These are phyloP conservation scores for Tapirus terrestris DNA, from an alignment of 2,113 vertebrate genomes.

Conservation along the genomic window DNA sequence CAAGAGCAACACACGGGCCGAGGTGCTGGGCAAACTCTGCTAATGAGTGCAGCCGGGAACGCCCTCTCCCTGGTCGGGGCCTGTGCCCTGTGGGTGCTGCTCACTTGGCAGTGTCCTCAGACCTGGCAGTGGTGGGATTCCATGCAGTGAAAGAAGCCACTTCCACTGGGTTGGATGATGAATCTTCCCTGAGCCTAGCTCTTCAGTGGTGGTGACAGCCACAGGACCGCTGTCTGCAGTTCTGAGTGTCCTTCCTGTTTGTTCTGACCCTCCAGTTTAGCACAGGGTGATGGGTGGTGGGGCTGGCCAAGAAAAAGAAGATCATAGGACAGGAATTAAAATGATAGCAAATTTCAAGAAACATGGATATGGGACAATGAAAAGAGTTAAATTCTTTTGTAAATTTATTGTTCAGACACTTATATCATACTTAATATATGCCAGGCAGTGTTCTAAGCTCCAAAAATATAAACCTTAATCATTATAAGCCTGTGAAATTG, in stretches of 20 bases:
- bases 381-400: not conserved
- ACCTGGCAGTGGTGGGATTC: not conserved
- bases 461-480: not conserved
- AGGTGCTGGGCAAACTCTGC: not conserved
- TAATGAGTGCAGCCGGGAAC: rapidly evolving
- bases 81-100: rapidly evolving
- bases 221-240: not conserved
- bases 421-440: not conserved
- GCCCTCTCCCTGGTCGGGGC: rapidly evolving
- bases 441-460: not conserved
- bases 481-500: not conserved
- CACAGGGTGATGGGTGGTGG: not conserved
- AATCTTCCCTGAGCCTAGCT: not conserved
- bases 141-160: not conserved
- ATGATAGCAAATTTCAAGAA: not conserved
- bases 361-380: not conserved
- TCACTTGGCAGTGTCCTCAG: not conserved
- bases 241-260: not conserved
- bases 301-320: not conserved
- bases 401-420: not conserved
- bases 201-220: not conserved
- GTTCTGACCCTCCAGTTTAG: not conserved
- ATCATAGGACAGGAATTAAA: not conserved
- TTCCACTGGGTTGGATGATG: not conserved
- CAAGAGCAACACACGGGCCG: not conserved